A percentile compares a stretch with the other conserved stretches of the same genome.
Conservation (phyloP, 2,113 vertebrate genomes). For the Lonchura striata region DNA sequence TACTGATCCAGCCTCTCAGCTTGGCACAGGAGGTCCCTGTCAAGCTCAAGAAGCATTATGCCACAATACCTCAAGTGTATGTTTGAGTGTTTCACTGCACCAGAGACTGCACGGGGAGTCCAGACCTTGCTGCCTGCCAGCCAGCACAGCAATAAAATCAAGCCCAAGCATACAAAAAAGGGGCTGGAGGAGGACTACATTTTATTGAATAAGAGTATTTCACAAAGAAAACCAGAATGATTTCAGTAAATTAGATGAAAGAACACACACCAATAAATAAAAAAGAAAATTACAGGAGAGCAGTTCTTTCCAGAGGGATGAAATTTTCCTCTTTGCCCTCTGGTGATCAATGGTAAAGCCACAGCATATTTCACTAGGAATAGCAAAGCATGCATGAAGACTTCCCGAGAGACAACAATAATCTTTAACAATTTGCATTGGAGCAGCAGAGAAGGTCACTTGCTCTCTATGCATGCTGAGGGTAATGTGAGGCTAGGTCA, state of each 20-base stretch:
- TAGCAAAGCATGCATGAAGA: not conserved
- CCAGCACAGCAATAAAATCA: not conserved
- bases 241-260: not conserved
- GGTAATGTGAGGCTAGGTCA: slow-evolving; percentile 18
- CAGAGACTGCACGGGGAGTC: not conserved
- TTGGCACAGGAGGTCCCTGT: not conserved
- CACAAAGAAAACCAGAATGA: not conserved
- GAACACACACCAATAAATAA: not conserved
- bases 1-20: not conserved
- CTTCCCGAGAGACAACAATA: not conserved
- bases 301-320: not conserved
- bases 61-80: not conserved
- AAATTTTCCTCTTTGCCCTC: slow-evolving; percentile 12
- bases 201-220: not conserved
- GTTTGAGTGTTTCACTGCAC: not conserved
- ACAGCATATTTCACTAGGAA: not conserved
- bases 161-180: not conserved
- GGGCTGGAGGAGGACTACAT: not conserved
- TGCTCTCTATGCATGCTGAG: not conserved
- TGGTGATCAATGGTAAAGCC: not conserved
- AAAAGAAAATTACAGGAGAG: not conserved
- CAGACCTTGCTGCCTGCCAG: not conserved
- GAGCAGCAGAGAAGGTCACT: not conserved
- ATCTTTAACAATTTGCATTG: slow-evolving; percentile 24
- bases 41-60: not conserved